Evolutionary conservation across 2,888 invertebrate genomes (phyloP), one percentile per base, ranked within the genome.

Genomic region (Harpalus rufipes): DNA sequence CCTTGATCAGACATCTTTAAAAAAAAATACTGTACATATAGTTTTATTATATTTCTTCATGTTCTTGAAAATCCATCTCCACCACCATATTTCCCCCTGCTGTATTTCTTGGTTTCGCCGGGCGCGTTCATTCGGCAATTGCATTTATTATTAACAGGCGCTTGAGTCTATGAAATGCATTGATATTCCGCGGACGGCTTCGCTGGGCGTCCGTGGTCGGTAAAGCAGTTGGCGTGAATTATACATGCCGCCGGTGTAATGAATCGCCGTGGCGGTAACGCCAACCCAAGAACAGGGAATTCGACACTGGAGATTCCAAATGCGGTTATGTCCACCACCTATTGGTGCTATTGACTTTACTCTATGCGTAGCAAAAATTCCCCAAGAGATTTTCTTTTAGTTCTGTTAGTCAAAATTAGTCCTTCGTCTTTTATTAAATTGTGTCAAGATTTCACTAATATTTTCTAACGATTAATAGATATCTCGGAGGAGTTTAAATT

Each of bases 91-190:
- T 59, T 16, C 16, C 16, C 59, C 59, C 12, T 8, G 10, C 5
- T 10, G 10, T 32, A 12, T 51, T 51, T 51, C 44, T 32, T 12
- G 44, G 44, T 51, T 51, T 51, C 16, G 32, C 1, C 58, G 7
- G 58, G 32, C 78, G 78, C 81, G 16, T 81, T 84, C 78, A 84
- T 84, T 78, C 78, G 21, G 63, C 78, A 84, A 84, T 84, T 74
- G 83, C 84, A 78, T 84, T 84, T 78, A 84, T 84, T 84, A 84
- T 84, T 84, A 76, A 84, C 84, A 74, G 61, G 61, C 44, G 63
- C 78, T 76, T 84, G 84, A 84, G 84, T 84, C 84, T 84, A 84
- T 84, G 76, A 84, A 84, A 84, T 84, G 84, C 84, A 84, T 84
- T 84, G 84, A 84, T 84, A 84, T 84, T 84, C 84, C 25, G 65